These are phyloP conservation scores for Sipha flava DNA, from an alignment of 1,140 invertebrate species.

Conservation along the genomic window DNA sequence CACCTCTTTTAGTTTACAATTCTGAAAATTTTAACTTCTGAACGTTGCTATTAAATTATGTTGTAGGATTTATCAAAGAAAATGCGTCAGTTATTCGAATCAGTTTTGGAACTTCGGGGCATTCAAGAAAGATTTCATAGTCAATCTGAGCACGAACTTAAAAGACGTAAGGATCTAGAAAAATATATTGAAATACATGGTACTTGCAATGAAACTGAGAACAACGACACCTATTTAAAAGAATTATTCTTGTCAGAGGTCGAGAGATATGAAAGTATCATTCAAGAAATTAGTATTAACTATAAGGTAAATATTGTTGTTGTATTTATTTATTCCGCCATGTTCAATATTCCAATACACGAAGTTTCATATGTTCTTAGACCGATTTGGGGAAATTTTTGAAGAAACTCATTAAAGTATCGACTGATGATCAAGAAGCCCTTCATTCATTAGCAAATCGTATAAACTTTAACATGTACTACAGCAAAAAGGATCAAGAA, in stretches of 20 bases:
- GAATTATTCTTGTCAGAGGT: not conserved
- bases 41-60: no score
- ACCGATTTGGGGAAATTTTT: slow-evolving; percentile 14
- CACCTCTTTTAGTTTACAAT: no score
- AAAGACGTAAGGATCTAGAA: slow-evolving; percentile 4
- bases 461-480: not conserved
- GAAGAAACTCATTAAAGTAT: slow-evolving; percentile 17
- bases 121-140: slow-evolving; percentile 5
- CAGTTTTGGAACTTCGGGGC: not conserved
- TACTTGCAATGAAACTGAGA: not conserved
- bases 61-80: slow-evolving; percentile 29
- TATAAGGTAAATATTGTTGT: not conserved
- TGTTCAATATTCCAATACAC: no score
- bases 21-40: no score
- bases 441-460: slow-evolving; percentile 12
- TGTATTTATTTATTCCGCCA: no score
- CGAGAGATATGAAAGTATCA: not conserved
- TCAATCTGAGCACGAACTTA: not conserved
- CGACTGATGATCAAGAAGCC: not conserved
- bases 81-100: slow-evolving; percentile 15
- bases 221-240: not conserved
- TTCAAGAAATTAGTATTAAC: not conserved
- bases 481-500: slow-evolving; percentile 10
- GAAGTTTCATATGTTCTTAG: no score
- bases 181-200: slow-evolving; percentile 1